Evolutionary conservation across 2,797 vertebrate species (phyloP).

Genomic region (Loris lydekkerianus): DNA sequence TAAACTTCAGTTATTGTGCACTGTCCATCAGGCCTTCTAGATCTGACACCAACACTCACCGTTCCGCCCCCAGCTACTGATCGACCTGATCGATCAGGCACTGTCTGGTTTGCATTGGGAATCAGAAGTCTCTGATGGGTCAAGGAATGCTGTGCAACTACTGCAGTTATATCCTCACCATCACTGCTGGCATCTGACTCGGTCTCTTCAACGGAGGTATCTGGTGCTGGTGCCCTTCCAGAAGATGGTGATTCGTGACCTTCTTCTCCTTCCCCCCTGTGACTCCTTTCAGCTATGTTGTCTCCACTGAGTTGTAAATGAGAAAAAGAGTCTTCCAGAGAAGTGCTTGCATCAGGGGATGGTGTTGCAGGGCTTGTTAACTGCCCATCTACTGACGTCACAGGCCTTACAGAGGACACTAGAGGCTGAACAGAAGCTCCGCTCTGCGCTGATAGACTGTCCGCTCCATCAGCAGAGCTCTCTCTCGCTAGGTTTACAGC

Average conservation of each 20-base stretch:
- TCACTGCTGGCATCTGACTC: constrained; percentile 93
- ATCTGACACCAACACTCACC: constrained; percentile 89
- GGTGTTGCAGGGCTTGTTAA: constrained; percentile 89
- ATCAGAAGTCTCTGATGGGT: constrained; percentile 93
- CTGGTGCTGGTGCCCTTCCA: constrained; percentile 90
- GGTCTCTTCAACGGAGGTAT: constrained; percentile 91
- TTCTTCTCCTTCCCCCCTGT: constrained; percentile 93
- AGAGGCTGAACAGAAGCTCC: constrained; percentile 87
- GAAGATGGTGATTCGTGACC: constrained; percentile 89
- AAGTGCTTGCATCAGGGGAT: constrained; percentile 88
- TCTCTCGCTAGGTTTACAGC: constrained; percentile 89
- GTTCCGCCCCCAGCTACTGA: constrained; percentile 88
- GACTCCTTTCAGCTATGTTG: constrained; percentile 90
- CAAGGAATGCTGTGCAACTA: constrained; percentile 81
- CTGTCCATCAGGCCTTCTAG: constrained; percentile 97
- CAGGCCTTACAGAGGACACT: constrained; percentile 86
- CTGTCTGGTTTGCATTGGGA: constrained; percentile 84
- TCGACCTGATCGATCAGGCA: constrained; percentile 87
- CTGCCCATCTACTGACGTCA: constrained; percentile 90
- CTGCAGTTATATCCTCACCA: constrained; percentile 88
- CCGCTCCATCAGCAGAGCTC: constrained; percentile 93
- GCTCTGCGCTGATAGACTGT: constrained; percentile 89
- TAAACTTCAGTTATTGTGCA: constrained; percentile 97
- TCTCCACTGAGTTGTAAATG: constrained; percentile 93
- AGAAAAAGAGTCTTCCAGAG: constrained; percentile 93